Percentiles rank a stretch among this genome's conserved stretches.
phyloP scores from a whole-genome alignment of 2,888 invertebrate species.

The Quadroppia sp. region DNA sequence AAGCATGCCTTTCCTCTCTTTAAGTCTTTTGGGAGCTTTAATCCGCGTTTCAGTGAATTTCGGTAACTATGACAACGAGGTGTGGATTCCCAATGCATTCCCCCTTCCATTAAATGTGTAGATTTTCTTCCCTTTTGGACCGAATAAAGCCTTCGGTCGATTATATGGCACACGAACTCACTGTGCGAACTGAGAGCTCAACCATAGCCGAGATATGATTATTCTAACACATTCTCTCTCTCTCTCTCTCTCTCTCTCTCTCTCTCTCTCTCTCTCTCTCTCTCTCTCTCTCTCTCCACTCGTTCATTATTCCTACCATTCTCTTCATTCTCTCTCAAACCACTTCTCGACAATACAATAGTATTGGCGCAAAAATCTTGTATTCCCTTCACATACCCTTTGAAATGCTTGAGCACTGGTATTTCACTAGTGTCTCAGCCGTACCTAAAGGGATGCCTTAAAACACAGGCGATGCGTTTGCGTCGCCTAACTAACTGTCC shows the following conservation, averaged over 20 bases:
- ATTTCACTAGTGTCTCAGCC: not conserved
- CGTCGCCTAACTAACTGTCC: not conserved
- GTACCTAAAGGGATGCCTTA: constrained; percentile 22
- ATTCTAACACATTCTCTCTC: not conserved
- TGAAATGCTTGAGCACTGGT: not conserved
- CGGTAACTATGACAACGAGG: constrained; percentile 14
- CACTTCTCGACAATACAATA: too few species aligned
- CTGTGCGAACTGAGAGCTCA: constrained; percentile 13
- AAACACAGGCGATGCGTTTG: not conserved
- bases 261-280: constrained; percentile 5
- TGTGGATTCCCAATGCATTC: not conserved
- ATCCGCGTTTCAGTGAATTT: constrained; percentile 14
- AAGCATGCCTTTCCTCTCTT: not conserved
- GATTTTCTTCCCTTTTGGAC: constrained; percentile 24
- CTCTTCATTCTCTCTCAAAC: too few species aligned
- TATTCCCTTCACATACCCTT: constrained; percentile 22
- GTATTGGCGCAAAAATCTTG: not conserved
- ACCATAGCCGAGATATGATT: constrained; percentile 26
- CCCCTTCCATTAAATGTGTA: constrained; percentile 22
- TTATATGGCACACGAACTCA: not conserved
- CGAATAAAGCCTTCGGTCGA: constrained; percentile 7
- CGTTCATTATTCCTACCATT: not conserved
- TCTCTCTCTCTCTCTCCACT: constrained; percentile 15
- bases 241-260: not conserved
- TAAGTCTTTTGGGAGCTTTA: constrained; percentile 30